Base-by-base conservation (phyloP, 2,888 invertebrate species). In the Caenorhabditis sp. region DNA sequence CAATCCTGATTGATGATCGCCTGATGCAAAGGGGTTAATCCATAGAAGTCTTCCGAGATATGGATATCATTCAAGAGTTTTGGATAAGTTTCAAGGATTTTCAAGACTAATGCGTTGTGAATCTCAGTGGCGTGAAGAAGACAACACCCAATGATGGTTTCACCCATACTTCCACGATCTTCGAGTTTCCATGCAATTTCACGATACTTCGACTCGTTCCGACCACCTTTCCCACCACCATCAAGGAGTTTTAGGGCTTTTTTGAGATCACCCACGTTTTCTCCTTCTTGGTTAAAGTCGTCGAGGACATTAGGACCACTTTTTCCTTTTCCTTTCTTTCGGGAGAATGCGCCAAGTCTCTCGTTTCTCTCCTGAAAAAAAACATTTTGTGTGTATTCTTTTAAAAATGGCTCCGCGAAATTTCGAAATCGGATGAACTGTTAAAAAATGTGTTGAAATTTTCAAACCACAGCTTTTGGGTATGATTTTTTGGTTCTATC, bases 1-100 rank as follows among this genome's bases (percentile, higher is more conserved):
- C 95, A 95, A 88, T 99, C 97, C 88, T 99, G 97, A 89, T 97
- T 99, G 0, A 97, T 96, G 81, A 97, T 96, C 3, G 97, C 96
- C 88, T 97, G 95, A 88, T 99, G 99, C 1, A 99, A 91, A 14
- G 87, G 83, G 1, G 86, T 80, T 17, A 86, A 71, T 14, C 87
- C 85, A 87, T 95, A 99, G 89, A 97, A 97, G 89, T 97, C 97
- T 86, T 97, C 97, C 59, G 93, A 93, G 90, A 95, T 93, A 89
- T 97, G 97, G 82, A 95, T 93, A 87, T 99, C 97, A 87, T 95
- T 93, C 85, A 97, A 94, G 21, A 97, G 91, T 87, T 94, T 95
- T 0, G 97, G 97, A 89, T 94, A 97, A 88, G 94, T 93, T 56
- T 93, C 91, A 10, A 97, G 90, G n/a, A 97, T 90, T 67, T 96